Conservation (phyloP, 2,888 invertebrate genomes). For the Mythimna albipuncta region DNA sequence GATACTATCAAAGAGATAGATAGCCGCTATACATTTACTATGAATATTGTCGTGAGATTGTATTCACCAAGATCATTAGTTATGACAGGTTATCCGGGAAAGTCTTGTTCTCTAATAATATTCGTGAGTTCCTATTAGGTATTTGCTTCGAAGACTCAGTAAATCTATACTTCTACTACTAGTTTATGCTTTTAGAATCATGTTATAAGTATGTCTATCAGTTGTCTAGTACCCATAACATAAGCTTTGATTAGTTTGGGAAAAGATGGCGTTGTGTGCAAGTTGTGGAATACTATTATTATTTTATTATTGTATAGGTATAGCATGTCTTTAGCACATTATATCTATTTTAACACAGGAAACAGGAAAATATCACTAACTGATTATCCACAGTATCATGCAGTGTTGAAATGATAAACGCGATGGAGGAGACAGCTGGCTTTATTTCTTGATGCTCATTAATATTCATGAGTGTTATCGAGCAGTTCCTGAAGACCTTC, state of each 20-base stretch:
- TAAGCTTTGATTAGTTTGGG: too few species aligned
- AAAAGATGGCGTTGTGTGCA: too few species aligned
- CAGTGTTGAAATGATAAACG: conserved; percentile 43
- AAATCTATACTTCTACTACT: too few species aligned
- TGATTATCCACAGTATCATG: conserved; percentile 12
- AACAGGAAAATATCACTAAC: conserved; percentile 34
- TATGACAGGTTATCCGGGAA: background rate
- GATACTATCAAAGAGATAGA: conserved; percentile 17
- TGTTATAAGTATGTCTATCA: too few species aligned
- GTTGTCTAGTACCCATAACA: too few species aligned
- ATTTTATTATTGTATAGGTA: background rate
- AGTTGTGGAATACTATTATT: too few species aligned
- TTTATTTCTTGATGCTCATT: conserved; percentile 51
- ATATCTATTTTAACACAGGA: conserved; percentile 15
- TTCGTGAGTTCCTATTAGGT: background rate
- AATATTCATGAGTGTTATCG: conserved; percentile 60
- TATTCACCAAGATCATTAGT: conserved; percentile 14
- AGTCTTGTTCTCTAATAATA: background rate
- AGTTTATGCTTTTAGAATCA: too few species aligned
- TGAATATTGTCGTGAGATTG: conserved; percentile 6
- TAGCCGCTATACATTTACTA: background rate
- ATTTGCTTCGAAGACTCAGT: background rate
- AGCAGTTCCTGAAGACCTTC: conserved; percentile 58
- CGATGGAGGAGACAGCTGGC: conserved; percentile 29
- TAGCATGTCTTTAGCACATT: background rate